phyloP scores from a whole-genome alignment of 2,797 vertebrate species.

The Salmo trutta region DNA sequence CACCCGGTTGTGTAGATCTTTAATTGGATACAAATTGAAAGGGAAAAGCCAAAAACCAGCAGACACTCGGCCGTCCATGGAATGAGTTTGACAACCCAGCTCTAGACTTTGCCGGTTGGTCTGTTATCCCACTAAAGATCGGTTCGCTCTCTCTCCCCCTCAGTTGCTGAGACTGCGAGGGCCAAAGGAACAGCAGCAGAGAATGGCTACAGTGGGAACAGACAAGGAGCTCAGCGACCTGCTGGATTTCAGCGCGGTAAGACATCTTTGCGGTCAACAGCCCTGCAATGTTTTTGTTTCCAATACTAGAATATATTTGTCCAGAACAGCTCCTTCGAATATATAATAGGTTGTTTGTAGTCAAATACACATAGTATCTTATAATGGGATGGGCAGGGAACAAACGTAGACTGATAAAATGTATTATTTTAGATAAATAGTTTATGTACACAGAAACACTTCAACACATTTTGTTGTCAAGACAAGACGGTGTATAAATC shows the following conservation, averaged over 20 bases:
- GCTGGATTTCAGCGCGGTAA: conserved; percentile 98
- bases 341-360: not conserved
- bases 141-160: conserved; percentile 59
- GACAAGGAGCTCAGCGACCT: conserved; percentile 98
- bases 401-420: no score
- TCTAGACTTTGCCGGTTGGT: not conserved
- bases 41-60: no score
- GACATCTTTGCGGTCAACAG: conserved; percentile 43
- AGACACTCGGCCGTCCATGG: no score
- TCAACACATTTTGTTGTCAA: no score
- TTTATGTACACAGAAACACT: no score
- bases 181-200: conserved; percentile 72
- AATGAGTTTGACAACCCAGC: not conserved
- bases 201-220: conserved; percentile 93
- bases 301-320: conserved; percentile 34
- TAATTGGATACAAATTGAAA: no score
- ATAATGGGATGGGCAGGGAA: not conserved
- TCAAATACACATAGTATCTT: not conserved
- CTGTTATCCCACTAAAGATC: not conserved
- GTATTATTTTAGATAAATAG: no score
- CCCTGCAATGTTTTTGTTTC: not conserved
- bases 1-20: no score
- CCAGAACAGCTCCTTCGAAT: not conserved
- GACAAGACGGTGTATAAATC: no score
- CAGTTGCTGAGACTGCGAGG: conserved; percentile 72